These are phyloP conservation scores for Conops quadrifasciatus DNA, from an alignment of 2,888 invertebrate species.

Conservation along the genomic window DNA sequence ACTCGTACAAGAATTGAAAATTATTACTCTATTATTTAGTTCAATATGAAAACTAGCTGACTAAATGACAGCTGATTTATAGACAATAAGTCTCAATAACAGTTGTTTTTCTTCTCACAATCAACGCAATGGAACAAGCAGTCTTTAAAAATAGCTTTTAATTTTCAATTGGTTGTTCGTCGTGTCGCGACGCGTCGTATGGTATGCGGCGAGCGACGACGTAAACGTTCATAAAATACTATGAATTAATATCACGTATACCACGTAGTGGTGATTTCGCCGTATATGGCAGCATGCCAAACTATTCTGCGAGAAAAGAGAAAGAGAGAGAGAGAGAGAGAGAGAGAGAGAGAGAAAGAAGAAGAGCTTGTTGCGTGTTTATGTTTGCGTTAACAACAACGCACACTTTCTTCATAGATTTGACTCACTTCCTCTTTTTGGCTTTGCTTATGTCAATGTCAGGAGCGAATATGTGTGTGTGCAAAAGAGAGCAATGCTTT, in stretches of 20 bases:
- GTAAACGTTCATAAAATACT: neutral
- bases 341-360: constrained; percentile 8
- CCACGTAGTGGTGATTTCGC: constrained; percentile 23
- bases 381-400: neutral
- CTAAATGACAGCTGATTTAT: too few species aligned
- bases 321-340: neutral
- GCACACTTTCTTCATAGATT: neutral
- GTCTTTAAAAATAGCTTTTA: neutral
- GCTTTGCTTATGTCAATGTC: neutral
- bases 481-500: neutral
- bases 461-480: neutral
- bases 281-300: constrained; percentile 24
- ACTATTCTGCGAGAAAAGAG: too few species aligned
- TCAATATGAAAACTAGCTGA: too few species aligned
- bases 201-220: too few species aligned
- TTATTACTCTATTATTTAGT: too few species aligned
- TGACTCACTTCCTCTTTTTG: neutral
- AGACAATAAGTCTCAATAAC: too few species aligned
- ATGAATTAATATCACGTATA: constrained; percentile 13
- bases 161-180: neutral
- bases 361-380: neutral
- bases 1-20: too few species aligned
- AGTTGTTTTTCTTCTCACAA: too few species aligned
- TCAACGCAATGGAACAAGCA: neutral
- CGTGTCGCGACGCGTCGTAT: neutral